These are phyloP conservation scores for Camponotus vicinus DNA, from an alignment of 1,140 invertebrate genomes.

Conservation along the genomic window DNA sequence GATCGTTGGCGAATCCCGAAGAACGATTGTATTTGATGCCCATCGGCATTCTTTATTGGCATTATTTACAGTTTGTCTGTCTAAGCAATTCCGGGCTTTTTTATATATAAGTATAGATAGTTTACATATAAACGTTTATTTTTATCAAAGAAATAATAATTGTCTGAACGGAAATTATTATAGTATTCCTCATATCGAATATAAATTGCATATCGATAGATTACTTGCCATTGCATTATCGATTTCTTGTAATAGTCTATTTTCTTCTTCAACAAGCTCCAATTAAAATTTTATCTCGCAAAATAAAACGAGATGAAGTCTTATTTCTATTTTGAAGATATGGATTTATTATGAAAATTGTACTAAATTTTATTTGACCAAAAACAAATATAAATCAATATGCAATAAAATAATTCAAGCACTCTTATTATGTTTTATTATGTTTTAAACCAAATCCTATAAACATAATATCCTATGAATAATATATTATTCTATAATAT, in stretches of 20 bases:
- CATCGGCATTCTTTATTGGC: constrained; percentile 31
- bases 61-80: constrained; percentile 25
- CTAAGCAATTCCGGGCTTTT: neutral
- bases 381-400: neutral
- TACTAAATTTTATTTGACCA: constrained; percentile 24
- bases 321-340: constrained; percentile 22
- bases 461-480: neutral
- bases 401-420: constrained; percentile 7
- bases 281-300: constrained; percentile 59
- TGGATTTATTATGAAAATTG: constrained; percentile 37
- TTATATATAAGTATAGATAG: neutral
- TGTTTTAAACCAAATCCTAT: neutral
- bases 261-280: constrained; percentile 37
- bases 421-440: neutral
- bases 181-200: constrained; percentile 39
- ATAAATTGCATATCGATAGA: constrained; percentile 50
- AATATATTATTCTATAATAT: neutral
- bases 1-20: constrained; percentile 13
- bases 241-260: constrained; percentile 43
- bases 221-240: constrained; percentile 34
- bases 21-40: constrained; percentile 29
- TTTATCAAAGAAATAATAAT: constrained; percentile 34
- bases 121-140: neutral
- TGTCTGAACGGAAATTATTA: constrained; percentile 20
- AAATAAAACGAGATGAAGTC: constrained; percentile 16